Percentiles rank a stretch among this genome's conserved stretches.
Evolutionary conservation across 2,888 invertebrate genomes (phyloP).

Genomic region (Stenurella melanura): DNA sequence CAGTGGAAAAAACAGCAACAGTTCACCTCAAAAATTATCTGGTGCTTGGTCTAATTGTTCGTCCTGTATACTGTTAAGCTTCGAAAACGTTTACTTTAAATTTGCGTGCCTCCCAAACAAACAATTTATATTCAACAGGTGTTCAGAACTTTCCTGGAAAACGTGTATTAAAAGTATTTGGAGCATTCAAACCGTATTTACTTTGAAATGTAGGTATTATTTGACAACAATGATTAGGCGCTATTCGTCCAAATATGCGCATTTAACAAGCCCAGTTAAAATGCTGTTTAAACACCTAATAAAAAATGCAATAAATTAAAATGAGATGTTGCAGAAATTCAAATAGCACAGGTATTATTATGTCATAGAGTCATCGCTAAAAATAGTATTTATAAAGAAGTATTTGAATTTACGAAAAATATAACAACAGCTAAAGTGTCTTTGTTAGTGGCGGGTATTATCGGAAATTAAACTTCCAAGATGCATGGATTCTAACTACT

Average conservation of each 20-base stretch:
- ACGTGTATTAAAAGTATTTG: neutral
- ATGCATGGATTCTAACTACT: constrained; percentile 13
- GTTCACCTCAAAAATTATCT: too few relatives aligned
- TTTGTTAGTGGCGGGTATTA: constrained; percentile 31
- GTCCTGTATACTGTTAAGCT: too few relatives aligned
- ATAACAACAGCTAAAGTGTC: constrained; percentile 22
- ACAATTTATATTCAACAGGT: constrained; percentile 38
- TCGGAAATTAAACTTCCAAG: neutral
- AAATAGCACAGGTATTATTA: constrained; percentile 41
- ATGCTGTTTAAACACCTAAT: constrained; percentile 19
- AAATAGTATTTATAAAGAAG: constrained; percentile 58
- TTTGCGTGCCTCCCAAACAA: constrained; percentile 24
- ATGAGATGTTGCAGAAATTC: constrained; percentile 17
- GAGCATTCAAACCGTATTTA: neutral
- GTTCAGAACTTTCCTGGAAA: constrained; percentile 18
- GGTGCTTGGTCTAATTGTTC: too few relatives aligned
- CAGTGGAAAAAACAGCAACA: too few relatives aligned
- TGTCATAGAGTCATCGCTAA: constrained; percentile 62
- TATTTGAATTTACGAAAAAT: constrained; percentile 46
- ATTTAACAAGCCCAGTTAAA: constrained; percentile 1
- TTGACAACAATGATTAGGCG: neutral
- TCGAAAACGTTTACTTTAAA: constrained; percentile 13
- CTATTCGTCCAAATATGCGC: neutral
- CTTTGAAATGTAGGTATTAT: neutral
- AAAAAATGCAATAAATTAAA: constrained; percentile 25